These are phyloP conservation scores for Catocala nupta DNA, from an alignment of 2,888 invertebrate species.

Conservation along the genomic window DNA sequence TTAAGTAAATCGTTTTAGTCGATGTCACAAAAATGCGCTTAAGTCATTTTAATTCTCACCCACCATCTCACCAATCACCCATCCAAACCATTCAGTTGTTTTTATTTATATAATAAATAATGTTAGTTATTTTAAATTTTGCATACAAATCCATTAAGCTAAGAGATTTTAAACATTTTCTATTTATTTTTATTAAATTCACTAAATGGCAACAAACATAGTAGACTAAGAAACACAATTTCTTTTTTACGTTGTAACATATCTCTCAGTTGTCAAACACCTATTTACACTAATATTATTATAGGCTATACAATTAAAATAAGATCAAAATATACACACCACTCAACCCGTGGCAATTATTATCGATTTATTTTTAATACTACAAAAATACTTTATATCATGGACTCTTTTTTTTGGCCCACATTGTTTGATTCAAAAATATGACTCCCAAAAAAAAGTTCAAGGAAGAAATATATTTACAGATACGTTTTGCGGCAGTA, in stretches of 20 bases:
- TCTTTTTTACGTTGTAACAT: neutral
- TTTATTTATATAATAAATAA: neutral
- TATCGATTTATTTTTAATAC: conserved; percentile 42
- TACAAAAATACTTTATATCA: conserved; percentile 56
- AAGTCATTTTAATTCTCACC: no score
- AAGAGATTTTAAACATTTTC: neutral
- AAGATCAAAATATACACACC: conserved; percentile 45
- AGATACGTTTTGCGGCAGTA: conserved; percentile 42
- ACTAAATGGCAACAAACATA: conserved; percentile 6
- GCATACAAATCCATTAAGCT: neutral
- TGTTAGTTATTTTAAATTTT: neutral
- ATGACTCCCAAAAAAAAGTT: conserved; percentile 20
- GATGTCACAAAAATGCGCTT: no score
- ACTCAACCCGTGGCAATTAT: conserved; percentile 19
- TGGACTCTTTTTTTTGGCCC: conserved; percentile 53
- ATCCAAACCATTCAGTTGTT: neutral
- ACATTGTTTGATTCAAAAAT: conserved; percentile 50
- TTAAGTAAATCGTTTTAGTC: no score
- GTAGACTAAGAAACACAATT: neutral
- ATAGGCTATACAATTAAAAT: conserved; percentile 35
- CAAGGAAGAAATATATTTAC: conserved; percentile 38
- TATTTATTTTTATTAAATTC: neutral
- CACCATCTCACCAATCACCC: no score
- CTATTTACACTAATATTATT: conserved; percentile 7
- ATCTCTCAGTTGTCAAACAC: conserved; percentile 10